Conservation (phyloP, 2,888 invertebrate genomes). For the Notodonta dromedarius region DNA sequence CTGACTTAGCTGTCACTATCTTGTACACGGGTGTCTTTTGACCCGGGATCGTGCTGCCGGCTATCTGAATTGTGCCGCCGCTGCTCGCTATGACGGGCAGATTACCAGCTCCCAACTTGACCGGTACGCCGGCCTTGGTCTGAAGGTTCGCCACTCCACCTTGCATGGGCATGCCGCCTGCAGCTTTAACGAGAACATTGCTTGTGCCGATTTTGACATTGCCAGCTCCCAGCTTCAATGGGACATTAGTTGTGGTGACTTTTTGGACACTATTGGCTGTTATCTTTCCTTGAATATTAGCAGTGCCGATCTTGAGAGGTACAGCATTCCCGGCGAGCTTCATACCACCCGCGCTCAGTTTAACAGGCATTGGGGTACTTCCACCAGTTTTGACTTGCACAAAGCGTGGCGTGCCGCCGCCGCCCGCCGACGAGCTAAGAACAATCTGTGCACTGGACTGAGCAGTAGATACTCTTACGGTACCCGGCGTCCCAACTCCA, state of each 20-base stretch:
- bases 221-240: conserved; percentile 73
- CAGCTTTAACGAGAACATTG: conserved; percentile 76
- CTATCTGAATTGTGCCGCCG: conserved; percentile 68
- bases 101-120: conserved; percentile 70
- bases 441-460: conserved; percentile 72
- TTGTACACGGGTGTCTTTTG: conserved; percentile 79
- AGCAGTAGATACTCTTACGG: conserved; percentile 70
- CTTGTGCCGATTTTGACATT: conserved; percentile 78
- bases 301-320: conserved; percentile 73
- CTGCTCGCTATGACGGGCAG: conserved; percentile 69
- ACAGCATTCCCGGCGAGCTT: conserved; percentile 68
- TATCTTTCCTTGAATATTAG: conserved; percentile 72
- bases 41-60: conserved; percentile 60
- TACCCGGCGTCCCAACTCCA: conserved; percentile 65
- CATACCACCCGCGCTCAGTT: conserved; percentile 66
- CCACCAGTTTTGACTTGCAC: conserved; percentile 76
- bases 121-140: conserved; percentile 67
- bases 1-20: conserved; percentile 77
- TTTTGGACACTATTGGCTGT: conserved; percentile 68
- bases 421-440: conserved; percentile 58
- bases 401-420: conserved; percentile 65
- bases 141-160: conserved; percentile 65
- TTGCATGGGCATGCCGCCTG: conserved; percentile 69
- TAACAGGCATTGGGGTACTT: conserved; percentile 64
- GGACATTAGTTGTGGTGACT: conserved; percentile 58